phyloP scores from a whole-genome alignment of 2,888 invertebrate species.

The Scaptomyza tumidula region DNA sequence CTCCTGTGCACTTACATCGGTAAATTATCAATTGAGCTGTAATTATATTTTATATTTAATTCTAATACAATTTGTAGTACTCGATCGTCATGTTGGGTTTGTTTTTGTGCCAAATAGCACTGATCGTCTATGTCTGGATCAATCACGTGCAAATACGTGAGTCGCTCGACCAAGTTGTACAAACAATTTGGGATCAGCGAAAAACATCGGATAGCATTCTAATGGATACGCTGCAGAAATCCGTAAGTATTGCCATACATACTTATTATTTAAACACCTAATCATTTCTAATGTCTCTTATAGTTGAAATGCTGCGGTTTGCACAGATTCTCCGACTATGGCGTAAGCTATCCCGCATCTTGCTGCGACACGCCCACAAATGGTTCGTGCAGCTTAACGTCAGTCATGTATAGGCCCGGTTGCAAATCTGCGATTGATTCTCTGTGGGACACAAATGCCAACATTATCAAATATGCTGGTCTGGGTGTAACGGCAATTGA shows the following conservation, averaged over 20 bases:
- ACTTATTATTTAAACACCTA: not conserved
- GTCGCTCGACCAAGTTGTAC: slow-evolving; percentile 86
- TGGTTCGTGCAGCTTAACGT: slow-evolving; percentile 50
- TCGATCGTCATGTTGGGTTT: slow-evolving; percentile 89
- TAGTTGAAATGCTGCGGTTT: slow-evolving; percentile 82
- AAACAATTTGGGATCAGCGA: slow-evolving; percentile 83
- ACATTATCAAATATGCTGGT: slow-evolving; percentile 88
- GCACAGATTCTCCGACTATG: slow-evolving; percentile 68
- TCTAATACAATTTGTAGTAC: slow-evolving; percentile 84
- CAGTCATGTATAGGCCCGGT: slow-evolving; percentile 65
- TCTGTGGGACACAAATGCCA: slow-evolving; percentile 77
- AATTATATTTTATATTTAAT: too few relatives aligned
- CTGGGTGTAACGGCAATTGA: slow-evolving; percentile 89
- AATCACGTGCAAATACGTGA: slow-evolving; percentile 86
- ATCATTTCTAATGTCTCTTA: not conserved
- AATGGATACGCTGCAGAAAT: slow-evolving; percentile 76
- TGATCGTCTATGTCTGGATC: slow-evolving; percentile 89
- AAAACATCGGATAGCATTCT: slow-evolving; percentile 55
- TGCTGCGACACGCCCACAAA: slow-evolving; percentile 78
- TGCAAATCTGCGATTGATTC: slow-evolving; percentile 83
- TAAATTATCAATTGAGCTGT: slow-evolving; percentile 81
- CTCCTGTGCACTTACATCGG: slow-evolving; percentile 93
- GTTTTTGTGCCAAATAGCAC: slow-evolving; percentile 89
- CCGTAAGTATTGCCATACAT: slow-evolving; percentile 59
- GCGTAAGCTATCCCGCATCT: slow-evolving; percentile 68